Percentiles rank a stretch among this genome's conserved stretches.
Evolutionary conservation across 2,888 invertebrate genomes (phyloP).

Genomic region (Steromphala cineraria): DNA sequence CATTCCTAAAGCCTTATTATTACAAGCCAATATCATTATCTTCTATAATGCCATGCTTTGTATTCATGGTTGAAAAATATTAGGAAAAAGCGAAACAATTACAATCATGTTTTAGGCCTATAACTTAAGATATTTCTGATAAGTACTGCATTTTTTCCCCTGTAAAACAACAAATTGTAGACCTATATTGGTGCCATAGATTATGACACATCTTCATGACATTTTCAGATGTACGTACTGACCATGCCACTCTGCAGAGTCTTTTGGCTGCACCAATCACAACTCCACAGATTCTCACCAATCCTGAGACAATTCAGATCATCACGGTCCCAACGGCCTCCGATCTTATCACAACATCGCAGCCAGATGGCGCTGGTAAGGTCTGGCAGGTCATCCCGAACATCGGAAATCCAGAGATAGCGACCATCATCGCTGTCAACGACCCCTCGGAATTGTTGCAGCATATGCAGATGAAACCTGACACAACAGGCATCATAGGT

Average conservation of each 20-base stretch:
- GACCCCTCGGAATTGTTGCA: slow-evolving; percentile 35
- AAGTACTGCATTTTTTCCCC: too few species aligned
- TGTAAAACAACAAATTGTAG: too few species aligned
- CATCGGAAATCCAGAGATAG: slow-evolving; percentile 49
- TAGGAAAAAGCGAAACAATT: too few species aligned
- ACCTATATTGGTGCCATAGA: too few species aligned
- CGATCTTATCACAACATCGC: slow-evolving; percentile 49
- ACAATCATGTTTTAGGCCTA: too few species aligned
- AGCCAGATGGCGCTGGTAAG: slow-evolving; percentile 43
- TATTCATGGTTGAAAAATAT: too few species aligned
- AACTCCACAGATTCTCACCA: slow-evolving; percentile 45
- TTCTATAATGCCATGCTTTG: too few species aligned
- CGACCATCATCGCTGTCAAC: slow-evolving; percentile 60
- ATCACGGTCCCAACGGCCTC: slow-evolving; percentile 60
- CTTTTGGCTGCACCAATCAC: slow-evolving; percentile 57
- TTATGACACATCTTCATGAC: too few species aligned
- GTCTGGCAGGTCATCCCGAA: slow-evolving; percentile 64
- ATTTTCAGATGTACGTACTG: neutral
- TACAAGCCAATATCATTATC: too few species aligned
- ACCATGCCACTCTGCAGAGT: slow-evolving; percentile 54
- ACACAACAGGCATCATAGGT: slow-evolving; percentile 21
- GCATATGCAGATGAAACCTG: slow-evolving; percentile 26
- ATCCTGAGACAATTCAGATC: slow-evolving; percentile 63
- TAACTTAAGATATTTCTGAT: too few species aligned
- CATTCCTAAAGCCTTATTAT: too few species aligned